phyloP scores from a whole-genome alignment of 1,140 invertebrate genomes.

The Rhyzopertha dominica region DNA sequence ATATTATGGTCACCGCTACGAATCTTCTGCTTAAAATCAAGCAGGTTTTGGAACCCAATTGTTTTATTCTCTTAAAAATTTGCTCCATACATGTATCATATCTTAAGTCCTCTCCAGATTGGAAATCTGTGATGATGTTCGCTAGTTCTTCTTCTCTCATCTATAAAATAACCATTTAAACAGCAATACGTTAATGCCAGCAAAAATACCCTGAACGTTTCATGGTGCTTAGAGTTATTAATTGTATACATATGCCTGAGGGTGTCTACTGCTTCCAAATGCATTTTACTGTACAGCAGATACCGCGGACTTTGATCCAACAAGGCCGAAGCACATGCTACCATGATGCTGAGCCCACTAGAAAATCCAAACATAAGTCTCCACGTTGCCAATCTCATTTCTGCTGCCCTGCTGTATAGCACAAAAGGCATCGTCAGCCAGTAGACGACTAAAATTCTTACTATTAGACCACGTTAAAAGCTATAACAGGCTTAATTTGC shows the following conservation, averaged over 20 bases:
- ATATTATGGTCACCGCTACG: slow-evolving; percentile 5
- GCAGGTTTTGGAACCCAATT: background rate
- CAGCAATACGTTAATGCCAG: background rate
- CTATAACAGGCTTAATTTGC: slow-evolving; percentile 9
- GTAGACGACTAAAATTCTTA: background rate
- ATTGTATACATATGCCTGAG: slow-evolving; percentile 36
- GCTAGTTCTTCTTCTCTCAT: slow-evolving; percentile 12
- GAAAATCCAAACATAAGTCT: slow-evolving; percentile 29
- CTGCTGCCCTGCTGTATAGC: slow-evolving; percentile 8
- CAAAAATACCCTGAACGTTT: slow-evolving; percentile 25
- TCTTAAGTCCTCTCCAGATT: slow-evolving; percentile 13
- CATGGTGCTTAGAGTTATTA: slow-evolving; percentile 34
- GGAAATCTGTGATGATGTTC: slow-evolving; percentile 16
- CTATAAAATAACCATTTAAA: slow-evolving; percentile 8
- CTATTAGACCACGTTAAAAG: slow-evolving; percentile 3
- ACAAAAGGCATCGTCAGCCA: background rate
- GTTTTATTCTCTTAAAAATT: slow-evolving; percentile 5
- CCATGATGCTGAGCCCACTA: slow-evolving; percentile 24
- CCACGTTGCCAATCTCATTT: slow-evolving; percentile 27
- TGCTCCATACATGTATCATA: slow-evolving; percentile 9
- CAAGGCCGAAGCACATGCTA: slow-evolving; percentile 29
- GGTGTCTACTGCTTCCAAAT: slow-evolving; percentile 24
- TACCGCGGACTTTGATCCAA: slow-evolving; percentile 34
- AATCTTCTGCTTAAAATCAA: slow-evolving; percentile 20
- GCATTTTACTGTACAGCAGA: slow-evolving; percentile 22